Conservation (phyloP, 2,113 vertebrate species). For the Symphodus melops region DNA sequence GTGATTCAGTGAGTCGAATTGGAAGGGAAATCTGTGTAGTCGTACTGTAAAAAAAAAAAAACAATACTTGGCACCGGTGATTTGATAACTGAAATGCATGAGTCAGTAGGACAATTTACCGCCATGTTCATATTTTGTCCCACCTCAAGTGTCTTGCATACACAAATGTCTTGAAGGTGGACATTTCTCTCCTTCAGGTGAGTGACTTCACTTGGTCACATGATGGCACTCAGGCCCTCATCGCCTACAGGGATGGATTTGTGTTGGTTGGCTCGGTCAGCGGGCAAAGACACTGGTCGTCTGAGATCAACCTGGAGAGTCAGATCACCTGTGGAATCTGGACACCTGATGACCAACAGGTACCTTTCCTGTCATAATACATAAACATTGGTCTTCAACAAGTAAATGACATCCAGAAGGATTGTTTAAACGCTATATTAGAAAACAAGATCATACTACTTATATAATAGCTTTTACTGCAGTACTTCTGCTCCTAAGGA, state of each 20-base stretch:
- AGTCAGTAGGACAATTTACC: too few relatives aligned
- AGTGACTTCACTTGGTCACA: conserved; percentile 99
- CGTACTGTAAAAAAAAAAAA: too few relatives aligned
- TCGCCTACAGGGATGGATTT: conserved; percentile 97
- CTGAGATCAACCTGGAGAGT: conserved; percentile 99
- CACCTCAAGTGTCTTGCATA: too few relatives aligned
- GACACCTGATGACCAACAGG: conserved; percentile 99
- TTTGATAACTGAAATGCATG: too few relatives aligned
- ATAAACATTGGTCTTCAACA: not conserved
- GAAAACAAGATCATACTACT: not conserved
- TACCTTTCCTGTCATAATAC: conserved; percentile 59
- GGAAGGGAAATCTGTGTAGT: too few relatives aligned
- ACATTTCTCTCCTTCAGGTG: conserved; percentile 81
- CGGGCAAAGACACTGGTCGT: conserved; percentile 99
- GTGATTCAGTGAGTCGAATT: too few relatives aligned
- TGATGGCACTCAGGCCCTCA: conserved; percentile 97
- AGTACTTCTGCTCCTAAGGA: not conserved
- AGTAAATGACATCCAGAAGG: not conserved
- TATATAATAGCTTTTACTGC: not conserved
- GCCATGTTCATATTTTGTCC: too few relatives aligned
- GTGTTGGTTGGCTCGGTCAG: conserved; percentile 98
- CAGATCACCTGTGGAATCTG: conserved; percentile 99
- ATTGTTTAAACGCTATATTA: not conserved
- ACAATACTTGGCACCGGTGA: too few relatives aligned
- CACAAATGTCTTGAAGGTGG: too few relatives aligned